Evolutionary conservation across 2,888 invertebrate genomes (phyloP).

Genomic region (Scrobipalpa costella): DNA sequence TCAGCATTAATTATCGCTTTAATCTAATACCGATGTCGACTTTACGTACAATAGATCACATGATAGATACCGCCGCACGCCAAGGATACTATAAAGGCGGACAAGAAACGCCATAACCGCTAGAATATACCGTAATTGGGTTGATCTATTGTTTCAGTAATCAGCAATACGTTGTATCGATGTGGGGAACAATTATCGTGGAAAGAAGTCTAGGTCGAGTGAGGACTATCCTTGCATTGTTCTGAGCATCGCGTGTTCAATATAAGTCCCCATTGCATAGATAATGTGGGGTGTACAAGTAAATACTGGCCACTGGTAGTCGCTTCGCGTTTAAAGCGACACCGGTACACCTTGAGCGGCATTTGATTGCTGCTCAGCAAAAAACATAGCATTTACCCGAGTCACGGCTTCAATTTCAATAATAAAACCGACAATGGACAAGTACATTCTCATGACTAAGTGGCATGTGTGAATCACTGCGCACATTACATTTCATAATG

Average conservation of each 20-base stretch:
- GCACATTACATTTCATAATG: slow-evolving; percentile 47
- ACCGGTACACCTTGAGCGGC: slow-evolving; percentile 57
- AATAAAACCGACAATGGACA: slow-evolving; percentile 22
- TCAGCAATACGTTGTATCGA: slow-evolving; percentile 52
- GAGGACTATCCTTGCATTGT: slow-evolving; percentile 78
- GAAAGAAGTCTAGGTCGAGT: slow-evolving; percentile 76
- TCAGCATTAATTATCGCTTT: slow-evolving; percentile 80
- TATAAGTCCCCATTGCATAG: slow-evolving; percentile 78
- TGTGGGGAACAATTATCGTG: slow-evolving; percentile 71
- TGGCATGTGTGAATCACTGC: slow-evolving; percentile 53
- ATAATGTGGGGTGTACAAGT: slow-evolving; percentile 72
- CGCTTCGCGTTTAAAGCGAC: slow-evolving; percentile 44
- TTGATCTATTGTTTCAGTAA: slow-evolving; percentile 72
- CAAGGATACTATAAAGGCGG: slow-evolving; percentile 71
- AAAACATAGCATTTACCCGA: slow-evolving; percentile 16
- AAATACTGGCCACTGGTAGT: slow-evolving; percentile 36
- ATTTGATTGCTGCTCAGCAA: slow-evolving; percentile 37
- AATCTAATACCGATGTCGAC: slow-evolving; percentile 77
- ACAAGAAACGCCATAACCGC: slow-evolving; percentile 57
- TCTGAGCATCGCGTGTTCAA: slow-evolving; percentile 72
- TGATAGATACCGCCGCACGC: slow-evolving; percentile 75
- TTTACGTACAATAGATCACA: slow-evolving; percentile 78
- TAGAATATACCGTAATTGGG: slow-evolving; percentile 61
- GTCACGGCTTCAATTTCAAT: slow-evolving; percentile 23
- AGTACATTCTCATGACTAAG: slow-evolving; percentile 19